Base-by-base conservation (phyloP, 2,888 invertebrate genomes). In the Drosophila meridionalis region DNA sequence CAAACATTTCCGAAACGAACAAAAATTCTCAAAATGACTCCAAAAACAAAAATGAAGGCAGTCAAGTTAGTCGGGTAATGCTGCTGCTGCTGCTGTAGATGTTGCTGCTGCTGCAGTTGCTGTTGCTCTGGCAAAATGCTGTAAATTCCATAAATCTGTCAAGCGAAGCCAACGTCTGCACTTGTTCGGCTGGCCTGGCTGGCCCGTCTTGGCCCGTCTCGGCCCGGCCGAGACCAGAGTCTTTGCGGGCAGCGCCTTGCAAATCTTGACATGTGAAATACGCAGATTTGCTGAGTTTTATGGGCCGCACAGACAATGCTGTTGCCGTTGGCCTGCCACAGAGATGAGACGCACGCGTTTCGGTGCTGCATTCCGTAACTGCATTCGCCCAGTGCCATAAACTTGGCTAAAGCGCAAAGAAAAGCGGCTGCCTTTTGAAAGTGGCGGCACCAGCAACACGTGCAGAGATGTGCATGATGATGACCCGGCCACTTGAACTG, bases 131-230 rank as follows among this genome's bases (percentile, higher is more conserved):
- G 71, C 80, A 72, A 82, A 82, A 80, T 78, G 82, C 82, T 73
- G 80, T 78, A 82, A 90, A 90, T 90, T 90, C 87, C 91, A 90
- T 90, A 90, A 90, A 90, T 90, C 91, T 90, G 90, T 89, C 90
- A 81, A 84, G 86, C 88, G 79, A 71, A 69, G 78, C 78, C 73
- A 86, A 83, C 89, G 78, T 76, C 76, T 90, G 89, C 88, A 89
- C 88, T 89, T 89, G 88, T 86, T 86, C 86, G 73, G 58, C 36
- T 65, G 71, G 57, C 72, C 57, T 28, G 70, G 58, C 36, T 65
- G 71, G 59, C 72, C 57, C n/a, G 53, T 57, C 32, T 69, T 28
- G 61, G 63, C 68, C 61, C 56, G 52, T 70, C 47, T 71, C 52
- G 48, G 53, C 20, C 20, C 20, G 20, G 20, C 20, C 20, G 20